These are phyloP conservation scores for Saimiri boliviensis DNA, from an alignment of 2,113 vertebrate genomes.

Conservation along the genomic window DNA sequence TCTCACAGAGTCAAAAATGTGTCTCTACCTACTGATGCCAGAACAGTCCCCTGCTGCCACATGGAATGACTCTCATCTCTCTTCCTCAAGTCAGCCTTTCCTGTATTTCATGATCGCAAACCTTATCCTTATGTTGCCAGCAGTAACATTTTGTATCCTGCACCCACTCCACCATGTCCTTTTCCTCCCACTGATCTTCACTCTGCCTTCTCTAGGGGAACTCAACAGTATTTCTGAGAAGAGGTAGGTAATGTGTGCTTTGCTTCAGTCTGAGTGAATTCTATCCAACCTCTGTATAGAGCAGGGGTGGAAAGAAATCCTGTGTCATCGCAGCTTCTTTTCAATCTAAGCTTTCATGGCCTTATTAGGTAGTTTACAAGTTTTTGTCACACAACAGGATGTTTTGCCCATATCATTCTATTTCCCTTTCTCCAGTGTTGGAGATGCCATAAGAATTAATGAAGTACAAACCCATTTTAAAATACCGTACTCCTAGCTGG, in stretches of 20 bases:
- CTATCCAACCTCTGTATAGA: background rate
- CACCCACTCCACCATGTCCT: background rate
- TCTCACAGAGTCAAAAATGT: background rate
- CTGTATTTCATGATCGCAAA: background rate
- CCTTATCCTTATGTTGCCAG: background rate
- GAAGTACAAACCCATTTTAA: background rate
- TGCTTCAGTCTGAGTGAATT: background rate
- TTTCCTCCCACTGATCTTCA: background rate
- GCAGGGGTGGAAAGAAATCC: background rate
- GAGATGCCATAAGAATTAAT: background rate
- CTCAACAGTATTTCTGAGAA: background rate
- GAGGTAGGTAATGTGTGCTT: background rate
- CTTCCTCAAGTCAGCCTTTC: background rate
- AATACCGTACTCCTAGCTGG: background rate
- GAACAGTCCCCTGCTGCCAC: background rate
- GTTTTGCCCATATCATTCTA: background rate
- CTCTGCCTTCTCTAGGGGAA: background rate
- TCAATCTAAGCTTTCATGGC: background rate
- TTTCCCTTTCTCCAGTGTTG: constrained; percentile 11
- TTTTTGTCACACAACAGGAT: background rate
- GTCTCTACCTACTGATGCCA: background rate
- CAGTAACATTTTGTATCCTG: background rate
- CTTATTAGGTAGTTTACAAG: background rate
- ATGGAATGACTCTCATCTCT: background rate
- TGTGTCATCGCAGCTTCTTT: background rate